Evolutionary conservation across 2,113 vertebrate species (phyloP).

Genomic region (Alaudala cheleensis): DNA sequence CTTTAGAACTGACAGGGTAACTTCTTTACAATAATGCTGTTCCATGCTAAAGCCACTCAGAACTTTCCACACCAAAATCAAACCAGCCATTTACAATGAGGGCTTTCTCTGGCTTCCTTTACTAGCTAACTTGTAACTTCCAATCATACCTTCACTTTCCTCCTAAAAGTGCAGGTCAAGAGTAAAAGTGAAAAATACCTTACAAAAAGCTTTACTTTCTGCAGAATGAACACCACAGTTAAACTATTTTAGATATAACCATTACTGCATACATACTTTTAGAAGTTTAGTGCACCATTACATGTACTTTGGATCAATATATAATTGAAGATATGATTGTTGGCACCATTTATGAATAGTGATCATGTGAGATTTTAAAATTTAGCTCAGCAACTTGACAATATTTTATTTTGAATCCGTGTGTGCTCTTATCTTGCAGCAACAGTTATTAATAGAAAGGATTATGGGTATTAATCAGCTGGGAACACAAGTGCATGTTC

Average conservation of each 20-base stretch:
- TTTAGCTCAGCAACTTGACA: neutral
- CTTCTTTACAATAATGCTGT: neutral
- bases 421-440: neutral
- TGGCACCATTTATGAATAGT: neutral
- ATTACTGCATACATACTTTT: neutral
- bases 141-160: neutral
- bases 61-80: neutral
- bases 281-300: neutral
- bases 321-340: neutral
- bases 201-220: neutral
- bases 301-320: neutral
- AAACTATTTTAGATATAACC: neutral
- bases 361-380: neutral
- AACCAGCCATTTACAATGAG: conserved; percentile 14
- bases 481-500: neutral
- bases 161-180: neutral
- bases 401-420: neutral
- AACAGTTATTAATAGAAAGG: conserved; percentile 47
- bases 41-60: neutral
- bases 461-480: conserved; percentile 25
- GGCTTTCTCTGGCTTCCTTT: conserved; percentile 17
- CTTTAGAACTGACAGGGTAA: neutral
- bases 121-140: conserved; percentile 12
- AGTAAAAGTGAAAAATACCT: neutral
- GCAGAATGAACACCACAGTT: neutral